These are phyloP conservation scores for Andricus curvator DNA, from an alignment of 2,888 invertebrate genomes.

Conservation along the genomic window DNA sequence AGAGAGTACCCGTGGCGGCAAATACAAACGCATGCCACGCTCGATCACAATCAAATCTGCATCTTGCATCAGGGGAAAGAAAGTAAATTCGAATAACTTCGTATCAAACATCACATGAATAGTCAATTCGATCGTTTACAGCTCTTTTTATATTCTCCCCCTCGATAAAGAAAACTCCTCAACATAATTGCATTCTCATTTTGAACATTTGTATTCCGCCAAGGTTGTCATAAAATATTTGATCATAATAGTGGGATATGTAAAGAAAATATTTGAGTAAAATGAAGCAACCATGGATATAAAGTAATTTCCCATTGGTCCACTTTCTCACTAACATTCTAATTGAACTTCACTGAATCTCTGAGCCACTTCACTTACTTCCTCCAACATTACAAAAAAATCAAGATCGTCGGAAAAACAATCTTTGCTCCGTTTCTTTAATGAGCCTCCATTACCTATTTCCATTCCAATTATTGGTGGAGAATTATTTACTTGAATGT, in stretches of 20 bases:
- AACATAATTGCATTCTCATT: not conserved
- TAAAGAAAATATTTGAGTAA: not conserved
- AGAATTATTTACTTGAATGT: not conserved
- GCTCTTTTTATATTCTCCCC: not conserved
- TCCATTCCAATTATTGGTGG: not conserved
- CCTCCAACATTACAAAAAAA: not conserved
- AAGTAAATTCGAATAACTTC: not conserved
- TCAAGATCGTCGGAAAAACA: not conserved
- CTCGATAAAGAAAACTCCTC: not conserved
- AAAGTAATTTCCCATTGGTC: not conserved
- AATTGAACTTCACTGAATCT: not conserved
- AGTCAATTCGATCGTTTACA: not conserved
- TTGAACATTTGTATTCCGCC: not conserved
- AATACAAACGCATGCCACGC: constrained; percentile 18
- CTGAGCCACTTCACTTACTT: not conserved
- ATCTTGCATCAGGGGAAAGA: not conserved
- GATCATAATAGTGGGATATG: not conserved
- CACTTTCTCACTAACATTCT: not conserved
- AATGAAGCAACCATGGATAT: not conserved
- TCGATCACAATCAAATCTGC: constrained; percentile 16
- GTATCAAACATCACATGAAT: not conserved
- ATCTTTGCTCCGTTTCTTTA: not conserved
- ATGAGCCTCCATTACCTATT: not conserved
- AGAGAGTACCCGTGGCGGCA: not conserved
- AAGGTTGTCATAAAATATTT: not conserved